These are phyloP conservation scores for Megalurothrips usitatus DNA, from an alignment of 2,888 invertebrate species.

Conservation along the genomic window DNA sequence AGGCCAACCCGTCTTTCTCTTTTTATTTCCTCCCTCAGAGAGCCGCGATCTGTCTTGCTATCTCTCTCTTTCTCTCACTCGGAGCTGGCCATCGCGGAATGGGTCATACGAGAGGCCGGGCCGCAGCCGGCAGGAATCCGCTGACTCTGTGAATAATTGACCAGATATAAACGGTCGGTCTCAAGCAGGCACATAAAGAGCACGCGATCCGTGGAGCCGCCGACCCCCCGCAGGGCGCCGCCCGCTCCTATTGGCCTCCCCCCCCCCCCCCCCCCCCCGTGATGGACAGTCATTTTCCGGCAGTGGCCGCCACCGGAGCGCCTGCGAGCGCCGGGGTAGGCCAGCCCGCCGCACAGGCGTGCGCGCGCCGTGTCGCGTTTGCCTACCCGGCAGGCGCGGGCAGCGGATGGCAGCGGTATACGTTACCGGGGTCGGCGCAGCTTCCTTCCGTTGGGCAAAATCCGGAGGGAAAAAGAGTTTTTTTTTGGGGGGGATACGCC, in stretches of 20 bases:
- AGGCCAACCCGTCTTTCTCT: neutral
- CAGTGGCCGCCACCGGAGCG: too few relatives aligned
- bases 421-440: too few relatives aligned
- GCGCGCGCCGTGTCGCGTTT: too few relatives aligned
- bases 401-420: too few relatives aligned
- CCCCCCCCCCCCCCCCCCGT: neutral
- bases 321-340: too few relatives aligned
- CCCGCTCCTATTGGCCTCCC: neutral
- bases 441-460: too few relatives aligned
- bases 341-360: too few relatives aligned
- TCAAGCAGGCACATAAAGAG: slow-evolving; percentile 19
- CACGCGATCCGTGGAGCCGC: neutral
- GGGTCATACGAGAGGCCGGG: neutral
- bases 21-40: neutral
- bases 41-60: neutral
- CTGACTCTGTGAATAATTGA: slow-evolving; percentile 25
- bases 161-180: slow-evolving; percentile 10
- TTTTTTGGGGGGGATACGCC: too few relatives aligned
- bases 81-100: neutral
- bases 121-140: neutral
- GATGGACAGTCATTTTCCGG: too few relatives aligned
- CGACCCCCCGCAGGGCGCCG: neutral
- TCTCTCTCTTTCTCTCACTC: neutral
- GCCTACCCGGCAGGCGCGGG: too few relatives aligned
- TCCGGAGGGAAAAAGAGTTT: too few relatives aligned